These are phyloP conservation scores for Tiaroga cobitis DNA, from an alignment of 2,797 vertebrate species.

Conservation along the genomic window DNA sequence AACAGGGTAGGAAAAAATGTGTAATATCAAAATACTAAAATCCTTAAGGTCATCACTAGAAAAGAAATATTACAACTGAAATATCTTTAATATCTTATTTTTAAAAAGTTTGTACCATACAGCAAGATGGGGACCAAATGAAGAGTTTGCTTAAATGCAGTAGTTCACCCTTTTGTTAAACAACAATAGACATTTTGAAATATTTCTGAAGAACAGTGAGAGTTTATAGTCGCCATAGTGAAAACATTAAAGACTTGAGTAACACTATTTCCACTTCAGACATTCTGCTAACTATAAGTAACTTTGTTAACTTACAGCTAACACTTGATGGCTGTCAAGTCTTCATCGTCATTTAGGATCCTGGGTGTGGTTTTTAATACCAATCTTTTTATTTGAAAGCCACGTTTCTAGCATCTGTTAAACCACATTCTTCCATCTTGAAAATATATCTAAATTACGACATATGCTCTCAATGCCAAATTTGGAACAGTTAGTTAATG, in stretches of 20 bases:
- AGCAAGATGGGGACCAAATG: not conserved
- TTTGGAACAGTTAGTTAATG: too few species aligned
- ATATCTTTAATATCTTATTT: not conserved
- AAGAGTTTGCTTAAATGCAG: not conserved
- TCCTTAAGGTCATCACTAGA: not conserved
- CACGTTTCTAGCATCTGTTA: too few species aligned
- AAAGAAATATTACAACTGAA: not conserved
- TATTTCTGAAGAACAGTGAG: not conserved
- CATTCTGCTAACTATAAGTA: not conserved
- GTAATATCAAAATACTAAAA: not conserved
- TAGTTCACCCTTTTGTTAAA: not conserved
- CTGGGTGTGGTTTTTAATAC: too few species aligned
- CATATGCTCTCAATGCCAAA: too few species aligned
- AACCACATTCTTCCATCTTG: too few species aligned
- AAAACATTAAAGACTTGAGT: not conserved
- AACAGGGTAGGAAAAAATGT: not conserved
- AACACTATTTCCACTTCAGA: not conserved
- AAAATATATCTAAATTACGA: too few species aligned
- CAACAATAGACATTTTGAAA: not conserved
- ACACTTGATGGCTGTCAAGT: too few species aligned
- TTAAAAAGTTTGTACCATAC: not conserved
- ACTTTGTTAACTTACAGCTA: not conserved
- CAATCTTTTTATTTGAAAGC: too few species aligned
- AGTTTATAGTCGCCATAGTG: not conserved
- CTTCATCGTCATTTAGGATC: too few species aligned